Evolutionary conservation across 2,113 vertebrate genomes (phyloP).

Genomic region (Toxostoma redivivum): DNA sequence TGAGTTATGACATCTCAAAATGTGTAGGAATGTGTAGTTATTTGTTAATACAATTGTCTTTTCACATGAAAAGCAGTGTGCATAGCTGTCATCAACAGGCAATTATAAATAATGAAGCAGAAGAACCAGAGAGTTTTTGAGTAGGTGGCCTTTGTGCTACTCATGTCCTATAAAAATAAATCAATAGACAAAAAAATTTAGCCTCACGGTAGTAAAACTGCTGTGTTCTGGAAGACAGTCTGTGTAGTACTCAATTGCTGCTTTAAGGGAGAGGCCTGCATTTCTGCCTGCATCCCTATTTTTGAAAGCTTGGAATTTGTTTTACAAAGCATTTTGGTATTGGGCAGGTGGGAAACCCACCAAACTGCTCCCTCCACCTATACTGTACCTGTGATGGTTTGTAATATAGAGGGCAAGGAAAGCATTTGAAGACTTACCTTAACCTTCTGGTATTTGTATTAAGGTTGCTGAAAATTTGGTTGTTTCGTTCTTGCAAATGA

Average conservation of each 20-base stretch:
- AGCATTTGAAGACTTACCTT: not conserved
- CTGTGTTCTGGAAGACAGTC: not conserved
- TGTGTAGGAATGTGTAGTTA: not conserved
- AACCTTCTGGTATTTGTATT: not conserved
- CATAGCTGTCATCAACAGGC: not conserved
- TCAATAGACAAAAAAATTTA: not conserved
- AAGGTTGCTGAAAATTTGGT: not conserved
- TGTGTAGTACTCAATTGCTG: not conserved
- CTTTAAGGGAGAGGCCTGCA: not conserved
- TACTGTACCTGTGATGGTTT: not conserved
- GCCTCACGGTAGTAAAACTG: not conserved
- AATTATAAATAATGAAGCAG: not conserved
- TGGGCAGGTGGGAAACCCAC: no score
- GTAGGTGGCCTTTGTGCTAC: not conserved
- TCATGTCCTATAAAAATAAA: conserved; percentile 18
- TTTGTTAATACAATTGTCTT: not conserved
- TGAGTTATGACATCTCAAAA: not conserved
- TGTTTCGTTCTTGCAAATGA: not conserved
- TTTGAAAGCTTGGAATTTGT: not conserved
- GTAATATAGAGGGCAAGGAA: not conserved
- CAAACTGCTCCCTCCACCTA: not conserved
- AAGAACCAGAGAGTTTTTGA: not conserved
- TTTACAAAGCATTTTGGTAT: not conserved
- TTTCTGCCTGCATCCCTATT: not conserved
- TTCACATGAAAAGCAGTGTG: not conserved